Percentiles rank a stretch among this genome's conserved stretches.
Evolutionary conservation across 2,113 vertebrate species (phyloP).

Genomic region (Pterophyllum scalare): DNA sequence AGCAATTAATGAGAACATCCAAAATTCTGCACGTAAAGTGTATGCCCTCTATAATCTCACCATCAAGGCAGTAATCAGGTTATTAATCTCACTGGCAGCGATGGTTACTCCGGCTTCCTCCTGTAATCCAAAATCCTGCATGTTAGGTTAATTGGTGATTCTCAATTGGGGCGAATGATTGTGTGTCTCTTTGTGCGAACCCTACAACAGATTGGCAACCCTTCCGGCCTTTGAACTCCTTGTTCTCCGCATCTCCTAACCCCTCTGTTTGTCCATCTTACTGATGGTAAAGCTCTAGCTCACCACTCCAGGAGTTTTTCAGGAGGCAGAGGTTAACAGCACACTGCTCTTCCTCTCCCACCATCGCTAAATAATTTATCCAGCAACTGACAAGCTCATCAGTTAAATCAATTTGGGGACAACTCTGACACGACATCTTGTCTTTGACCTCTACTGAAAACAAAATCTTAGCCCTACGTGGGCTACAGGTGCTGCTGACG

Average conservation of each 20-base stretch:
- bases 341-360: background rate
- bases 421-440: constrained; percentile 26
- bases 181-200: background rate
- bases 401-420: background rate
- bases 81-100: too few species aligned
- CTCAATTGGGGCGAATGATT: background rate
- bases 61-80: too few species aligned
- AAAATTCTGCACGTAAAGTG: too few species aligned
- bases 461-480: background rate
- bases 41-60: too few species aligned
- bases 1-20: too few species aligned
- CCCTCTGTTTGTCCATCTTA: background rate
- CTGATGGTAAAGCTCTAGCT: background rate
- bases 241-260: background rate
- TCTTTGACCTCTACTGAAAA: background rate
- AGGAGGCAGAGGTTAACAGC: constrained; percentile 26
- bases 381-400: constrained; percentile 19
- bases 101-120: too few species aligned
- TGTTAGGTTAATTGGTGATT: background rate
- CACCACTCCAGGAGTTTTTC: constrained; percentile 15
- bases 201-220: background rate
- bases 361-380: constrained; percentile 48
- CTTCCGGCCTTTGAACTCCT: background rate
- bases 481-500: background rate
- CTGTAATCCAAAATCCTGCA: background rate